Percentiles rank a stretch among this genome's conserved stretches.
These are phyloP conservation scores for Drosophila pandora DNA, from an alignment of 1,140 invertebrate species.

Conservation along the genomic window DNA sequence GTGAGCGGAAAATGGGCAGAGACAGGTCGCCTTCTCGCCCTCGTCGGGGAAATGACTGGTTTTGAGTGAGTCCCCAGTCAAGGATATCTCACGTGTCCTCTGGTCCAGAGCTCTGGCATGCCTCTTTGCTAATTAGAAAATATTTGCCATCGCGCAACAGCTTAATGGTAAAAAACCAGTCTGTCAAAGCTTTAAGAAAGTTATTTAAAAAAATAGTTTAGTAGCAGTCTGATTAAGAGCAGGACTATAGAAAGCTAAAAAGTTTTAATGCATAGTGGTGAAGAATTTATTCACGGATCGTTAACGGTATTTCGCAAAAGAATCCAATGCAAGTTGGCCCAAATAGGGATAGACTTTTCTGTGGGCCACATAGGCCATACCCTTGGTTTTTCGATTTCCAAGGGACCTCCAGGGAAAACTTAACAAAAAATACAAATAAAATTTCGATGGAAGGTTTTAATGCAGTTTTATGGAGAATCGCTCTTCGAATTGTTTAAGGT, in stretches of 20 bases:
- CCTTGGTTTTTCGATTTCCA: too few species aligned
- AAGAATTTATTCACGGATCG: too few species aligned
- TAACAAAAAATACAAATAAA: not conserved
- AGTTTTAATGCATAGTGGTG: too few species aligned
- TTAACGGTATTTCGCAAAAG: too few species aligned
- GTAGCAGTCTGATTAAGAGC: too few species aligned
- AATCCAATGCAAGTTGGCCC: too few species aligned
- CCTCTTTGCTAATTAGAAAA: slow-evolving; percentile 50
- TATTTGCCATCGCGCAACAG: slow-evolving; percentile 28
- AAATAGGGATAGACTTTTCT: too few species aligned
- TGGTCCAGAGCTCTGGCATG: slow-evolving; percentile 2
- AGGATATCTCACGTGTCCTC: slow-evolving; percentile 21
- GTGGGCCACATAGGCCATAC: too few species aligned
- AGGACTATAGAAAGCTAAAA: too few species aligned
- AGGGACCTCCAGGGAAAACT: not conserved
- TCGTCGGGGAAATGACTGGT: slow-evolving; percentile 6
- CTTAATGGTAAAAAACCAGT: slow-evolving; percentile 28
- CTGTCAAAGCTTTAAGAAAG: not conserved
- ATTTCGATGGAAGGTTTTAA: too few species aligned
- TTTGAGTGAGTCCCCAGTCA: slow-evolving; percentile 10
- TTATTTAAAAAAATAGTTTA: not conserved
- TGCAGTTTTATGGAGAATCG: too few species aligned
- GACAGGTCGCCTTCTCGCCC: slow-evolving; percentile 12
- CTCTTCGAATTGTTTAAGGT: too few species aligned
- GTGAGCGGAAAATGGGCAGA: slow-evolving; percentile 31